phyloP scores from a whole-genome alignment of 2,113 vertebrate species.

The Hyperopisus bebe region DNA sequence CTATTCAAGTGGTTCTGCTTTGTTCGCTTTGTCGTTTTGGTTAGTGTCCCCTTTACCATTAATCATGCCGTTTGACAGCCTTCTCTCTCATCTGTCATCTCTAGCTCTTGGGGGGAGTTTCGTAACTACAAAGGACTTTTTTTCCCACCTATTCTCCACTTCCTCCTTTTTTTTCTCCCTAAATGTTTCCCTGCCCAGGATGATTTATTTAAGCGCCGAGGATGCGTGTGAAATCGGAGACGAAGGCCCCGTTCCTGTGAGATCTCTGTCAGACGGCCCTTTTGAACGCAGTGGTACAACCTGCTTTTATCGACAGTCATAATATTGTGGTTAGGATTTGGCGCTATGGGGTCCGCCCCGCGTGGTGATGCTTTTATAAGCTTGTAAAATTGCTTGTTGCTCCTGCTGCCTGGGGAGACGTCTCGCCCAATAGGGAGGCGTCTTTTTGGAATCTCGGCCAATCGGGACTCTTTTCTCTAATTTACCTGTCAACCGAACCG shows the following conservation, averaged over 20 bases:
- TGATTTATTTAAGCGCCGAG: not conserved
- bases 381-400: not conserved
- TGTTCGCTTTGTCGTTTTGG: not conserved
- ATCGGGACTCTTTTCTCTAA: not conserved
- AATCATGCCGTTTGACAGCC: not conserved
- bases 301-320: not conserved
- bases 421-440: not conserved
- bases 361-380: not conserved
- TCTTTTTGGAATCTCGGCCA: not conserved
- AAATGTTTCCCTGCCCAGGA: not conserved
- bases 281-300: not conserved
- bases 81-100: not conserved
- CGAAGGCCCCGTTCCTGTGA: not conserved
- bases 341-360: not conserved
- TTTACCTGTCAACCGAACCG: not conserved
- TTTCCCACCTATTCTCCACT: not conserved
- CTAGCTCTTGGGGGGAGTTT: not conserved
- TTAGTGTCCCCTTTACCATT: not conserved
- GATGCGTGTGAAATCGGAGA: slow-evolving; percentile 1
- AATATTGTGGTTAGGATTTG: not conserved
- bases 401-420: not conserved
- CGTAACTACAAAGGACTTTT: not conserved
- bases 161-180: not conserved
- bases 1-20: not conserved
- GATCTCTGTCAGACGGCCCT: not conserved